phyloP scores from a whole-genome alignment of 2,113 vertebrate genomes.

The Cercopithecus mona region DNA sequence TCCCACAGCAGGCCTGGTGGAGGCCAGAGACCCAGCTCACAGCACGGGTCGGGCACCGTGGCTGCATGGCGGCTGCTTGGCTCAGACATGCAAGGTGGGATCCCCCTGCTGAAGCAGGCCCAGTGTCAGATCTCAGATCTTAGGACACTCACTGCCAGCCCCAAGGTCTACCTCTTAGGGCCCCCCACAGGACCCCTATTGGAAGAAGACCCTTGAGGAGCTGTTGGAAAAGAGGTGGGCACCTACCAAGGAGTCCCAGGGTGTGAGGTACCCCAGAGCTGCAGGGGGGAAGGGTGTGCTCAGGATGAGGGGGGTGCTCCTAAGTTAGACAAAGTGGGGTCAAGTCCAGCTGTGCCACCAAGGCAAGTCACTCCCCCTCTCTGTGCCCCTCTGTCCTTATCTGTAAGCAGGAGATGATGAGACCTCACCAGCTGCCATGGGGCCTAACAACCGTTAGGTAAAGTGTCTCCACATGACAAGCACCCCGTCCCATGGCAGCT shows the following conservation, averaged over 20 bases:
- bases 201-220: background rate
- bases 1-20: background rate
- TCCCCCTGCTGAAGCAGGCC: background rate
- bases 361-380: background rate
- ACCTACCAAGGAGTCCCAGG: background rate
- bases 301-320: background rate
- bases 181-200: background rate
- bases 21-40: background rate
- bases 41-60: rapidly evolving
- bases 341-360: background rate
- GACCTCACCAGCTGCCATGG: background rate
- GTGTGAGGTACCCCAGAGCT: background rate
- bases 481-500: no score
- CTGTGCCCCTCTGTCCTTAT: background rate
- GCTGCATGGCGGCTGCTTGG: background rate
- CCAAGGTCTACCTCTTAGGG: background rate
- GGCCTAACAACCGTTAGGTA: background rate
- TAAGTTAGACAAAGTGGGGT: background rate
- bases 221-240: background rate
- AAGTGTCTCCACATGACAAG: background rate
- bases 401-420: background rate
- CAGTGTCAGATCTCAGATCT: no score
- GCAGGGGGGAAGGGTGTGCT: background rate
- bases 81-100: background rate
- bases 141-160: background rate